Evolutionary conservation across 2,888 invertebrate genomes (phyloP).

Genomic region (Dusona sp.): DNA sequence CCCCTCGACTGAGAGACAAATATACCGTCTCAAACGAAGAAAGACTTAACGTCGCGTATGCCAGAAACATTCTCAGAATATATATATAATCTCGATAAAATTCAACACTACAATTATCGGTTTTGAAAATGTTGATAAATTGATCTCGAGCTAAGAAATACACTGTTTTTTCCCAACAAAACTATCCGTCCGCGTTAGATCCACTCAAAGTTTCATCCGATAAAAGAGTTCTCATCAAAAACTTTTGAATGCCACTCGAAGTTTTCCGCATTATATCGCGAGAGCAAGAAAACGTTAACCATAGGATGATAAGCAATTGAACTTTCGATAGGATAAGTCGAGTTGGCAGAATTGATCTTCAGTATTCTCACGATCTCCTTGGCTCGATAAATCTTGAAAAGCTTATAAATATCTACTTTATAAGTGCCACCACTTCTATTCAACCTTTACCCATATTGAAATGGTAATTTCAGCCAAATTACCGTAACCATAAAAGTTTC

Average conservation of each 20-base stretch:
- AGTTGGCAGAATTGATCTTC: conserved; percentile 36
- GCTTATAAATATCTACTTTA: conserved; percentile 1
- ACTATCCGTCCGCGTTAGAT: conserved; percentile 30
- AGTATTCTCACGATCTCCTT: conserved; percentile 38
- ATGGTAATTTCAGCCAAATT: conserved; percentile 13
- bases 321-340: conserved; percentile 37
- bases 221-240: conserved; percentile 67
- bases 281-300: conserved; percentile 32
- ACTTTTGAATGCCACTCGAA: conserved; percentile 54
- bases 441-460: neutral
- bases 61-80: too few relatives aligned
- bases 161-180: conserved; percentile 42
- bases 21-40: too few relatives aligned
- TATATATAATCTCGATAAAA: too few relatives aligned
- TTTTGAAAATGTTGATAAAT: conserved; percentile 3
- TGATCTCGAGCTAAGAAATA: conserved; percentile 39
- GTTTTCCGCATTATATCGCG: conserved; percentile 36
- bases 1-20: too few relatives aligned
- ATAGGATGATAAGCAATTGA: conserved; percentile 30
- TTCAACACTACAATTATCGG: too few relatives aligned
- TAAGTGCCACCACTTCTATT: conserved; percentile 7
- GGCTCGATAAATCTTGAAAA: conserved; percentile 30
- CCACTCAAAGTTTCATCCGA: conserved; percentile 66
- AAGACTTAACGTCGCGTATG: too few relatives aligned
- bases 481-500: conserved; percentile 17